These are phyloP conservation scores for Fundulus diaphanus DNA, from an alignment of 2,797 vertebrate species.

Conservation along the genomic window DNA sequence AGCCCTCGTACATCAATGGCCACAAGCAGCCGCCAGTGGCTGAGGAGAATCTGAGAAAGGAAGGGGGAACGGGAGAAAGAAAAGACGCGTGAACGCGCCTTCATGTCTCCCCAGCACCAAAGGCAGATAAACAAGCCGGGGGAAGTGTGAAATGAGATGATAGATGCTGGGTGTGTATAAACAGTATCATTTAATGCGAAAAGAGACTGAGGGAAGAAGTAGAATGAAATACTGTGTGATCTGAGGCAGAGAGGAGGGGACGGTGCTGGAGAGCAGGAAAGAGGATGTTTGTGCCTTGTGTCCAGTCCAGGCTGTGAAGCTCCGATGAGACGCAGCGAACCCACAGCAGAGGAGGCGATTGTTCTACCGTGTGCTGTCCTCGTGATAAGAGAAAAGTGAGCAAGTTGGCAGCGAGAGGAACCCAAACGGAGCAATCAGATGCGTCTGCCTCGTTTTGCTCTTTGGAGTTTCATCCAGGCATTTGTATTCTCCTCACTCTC, in stretches of 20 bases:
- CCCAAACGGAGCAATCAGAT: constrained; percentile 28
- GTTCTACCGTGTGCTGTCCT: constrained; percentile 44
- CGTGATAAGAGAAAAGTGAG: constrained; percentile 60
- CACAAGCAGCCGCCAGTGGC: constrained; percentile 69
- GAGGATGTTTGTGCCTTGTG: constrained; percentile 36
- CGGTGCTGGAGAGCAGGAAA: constrained; percentile 45
- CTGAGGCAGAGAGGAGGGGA: constrained; percentile 49
- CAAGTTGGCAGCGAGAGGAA: constrained; percentile 17
- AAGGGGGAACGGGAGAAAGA: constrained; percentile 53
- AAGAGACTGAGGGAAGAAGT: constrained; percentile 61
- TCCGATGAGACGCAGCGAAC: constrained; percentile 44
- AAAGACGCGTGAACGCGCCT: constrained; percentile 61
- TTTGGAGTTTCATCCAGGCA: constrained; percentile 44
- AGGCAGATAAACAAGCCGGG: constrained; percentile 77
- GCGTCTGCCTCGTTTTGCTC: constrained; percentile 39
- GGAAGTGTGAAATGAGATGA: constrained; percentile 81
- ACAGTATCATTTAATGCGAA: constrained; percentile 77
- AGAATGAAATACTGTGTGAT: constrained; percentile 70
- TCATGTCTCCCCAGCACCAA: constrained; percentile 75
- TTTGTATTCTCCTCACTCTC: constrained; percentile 56
- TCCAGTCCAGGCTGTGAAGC: constrained; percentile 62
- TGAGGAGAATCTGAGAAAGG: constrained; percentile 57
- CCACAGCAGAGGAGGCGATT: constrained; percentile 18
- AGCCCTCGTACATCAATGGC: constrained; percentile 70
- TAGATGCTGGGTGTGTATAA: constrained; percentile 78